A percentile compares a stretch with the other conserved stretches of the same genome.
Evolutionary conservation across 30 jellyfish, hydroid and myxozoan genomes (phyloP).

Genomic region (Cassiopea xamachana): DNA sequence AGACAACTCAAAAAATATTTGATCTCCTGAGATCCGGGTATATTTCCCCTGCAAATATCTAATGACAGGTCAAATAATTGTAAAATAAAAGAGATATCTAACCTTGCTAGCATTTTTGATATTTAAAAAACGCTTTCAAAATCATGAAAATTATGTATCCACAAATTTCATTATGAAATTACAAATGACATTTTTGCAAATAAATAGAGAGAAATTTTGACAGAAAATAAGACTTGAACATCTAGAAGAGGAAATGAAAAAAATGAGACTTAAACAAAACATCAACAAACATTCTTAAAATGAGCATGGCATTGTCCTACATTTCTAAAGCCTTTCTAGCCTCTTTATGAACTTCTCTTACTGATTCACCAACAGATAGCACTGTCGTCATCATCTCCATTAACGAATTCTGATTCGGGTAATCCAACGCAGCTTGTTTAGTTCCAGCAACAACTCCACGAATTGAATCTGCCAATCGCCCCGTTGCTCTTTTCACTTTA

Average conservation of each 20-base stretch:
- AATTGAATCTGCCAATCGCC: conserved; percentile 92
- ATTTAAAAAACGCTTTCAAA: no score
- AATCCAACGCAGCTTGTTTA: conserved; percentile 94
- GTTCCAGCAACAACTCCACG: conserved; percentile 99
- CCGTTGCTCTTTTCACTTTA: conserved; percentile 69
- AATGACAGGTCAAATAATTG: no score
- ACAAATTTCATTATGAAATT: no score
- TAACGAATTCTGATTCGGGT: conserved; percentile 85
- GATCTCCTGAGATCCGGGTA: no score
- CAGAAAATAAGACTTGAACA: background rate
- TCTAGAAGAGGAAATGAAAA: background rate
- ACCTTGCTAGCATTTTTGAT: no score
- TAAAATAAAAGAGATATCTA: no score
- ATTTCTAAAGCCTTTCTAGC: conserved; percentile 83
- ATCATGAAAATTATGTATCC: no score
- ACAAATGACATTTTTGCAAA: background rate
- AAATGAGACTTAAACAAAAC: background rate
- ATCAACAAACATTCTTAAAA: background rate
- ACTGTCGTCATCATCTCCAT: conserved; percentile 98
- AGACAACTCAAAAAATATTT: no score
- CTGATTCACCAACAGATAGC: conserved; percentile 92
- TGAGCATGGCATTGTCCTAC: background rate
- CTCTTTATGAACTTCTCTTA: conserved; percentile 92
- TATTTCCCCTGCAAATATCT: no score
- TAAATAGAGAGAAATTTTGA: background rate